Base-by-base conservation (phyloP, 2,888 invertebrate species). In the Mythimna lalbum region DNA sequence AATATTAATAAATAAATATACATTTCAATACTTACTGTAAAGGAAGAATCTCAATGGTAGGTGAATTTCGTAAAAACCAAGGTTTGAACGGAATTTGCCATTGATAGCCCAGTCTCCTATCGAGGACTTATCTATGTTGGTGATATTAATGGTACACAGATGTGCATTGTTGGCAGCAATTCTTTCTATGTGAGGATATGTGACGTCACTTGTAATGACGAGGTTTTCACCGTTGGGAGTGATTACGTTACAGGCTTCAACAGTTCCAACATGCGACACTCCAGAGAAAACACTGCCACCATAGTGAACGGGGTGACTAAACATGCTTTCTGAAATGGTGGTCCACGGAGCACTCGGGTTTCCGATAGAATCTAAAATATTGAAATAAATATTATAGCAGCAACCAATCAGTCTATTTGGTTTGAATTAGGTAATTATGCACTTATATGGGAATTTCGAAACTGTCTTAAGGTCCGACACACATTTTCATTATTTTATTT, bases 201-300 rank as follows among this genome's bases (percentile, higher is more conserved):
- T 66, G 36, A 83, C 79, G 33, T 88, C 85, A 3, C 43, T 64
- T 7, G 69, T 75, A 14, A 89, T 69, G 4, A 86, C 81, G 55
- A 89, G 77, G 76, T 89, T 78, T 84, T 89, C 89, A 6, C 87
- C 89, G n/a, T 80, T 63, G 0, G 91, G 92, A 4, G 91, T 92
- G 9, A 91, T 69, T 23, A 91, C 81, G 71, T 90, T 90, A 59
- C 92, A 92, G 4, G 86, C 80, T 6, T 80, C 43, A 2, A 85
- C 65, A 4, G 61, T 36, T 0, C 82, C 84, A 19, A 3, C 4
- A 0, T 85, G 84, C 27, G 66, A 55, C 4, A 91, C 84, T 0
- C 82, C 86, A 6, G 90, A 84, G 19, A 82, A 75, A 5, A 89
- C 71, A n/a, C 73, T 82, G 4, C 84, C 85, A 21, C 87, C 87